Evolutionary conservation across 2,113 vertebrate genomes (phyloP).

Genomic region (Brachirus orientalis): DNA sequence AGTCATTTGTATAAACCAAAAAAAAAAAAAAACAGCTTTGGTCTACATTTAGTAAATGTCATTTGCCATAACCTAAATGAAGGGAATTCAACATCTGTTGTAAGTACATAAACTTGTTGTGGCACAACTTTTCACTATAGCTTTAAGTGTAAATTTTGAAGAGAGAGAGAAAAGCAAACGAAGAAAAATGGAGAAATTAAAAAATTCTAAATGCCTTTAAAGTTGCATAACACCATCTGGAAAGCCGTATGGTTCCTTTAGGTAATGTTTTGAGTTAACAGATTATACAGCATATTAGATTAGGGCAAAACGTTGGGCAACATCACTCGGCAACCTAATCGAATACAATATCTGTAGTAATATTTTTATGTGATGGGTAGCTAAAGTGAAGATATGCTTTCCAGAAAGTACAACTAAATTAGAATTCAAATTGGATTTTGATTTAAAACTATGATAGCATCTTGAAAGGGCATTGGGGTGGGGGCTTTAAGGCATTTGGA

Average conservation of each 20-base stretch:
- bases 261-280: not conserved
- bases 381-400: constrained; percentile 11
- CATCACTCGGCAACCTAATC: constrained; percentile 1
- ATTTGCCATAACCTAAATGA: constrained; percentile 68
- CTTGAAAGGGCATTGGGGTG: constrained; percentile 3
- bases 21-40: constrained; percentile 72
- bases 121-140: constrained; percentile 33
- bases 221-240: not conserved
- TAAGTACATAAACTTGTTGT: constrained; percentile 51
- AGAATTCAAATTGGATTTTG: constrained; percentile 27
- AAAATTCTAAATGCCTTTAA: constrained; percentile 3
- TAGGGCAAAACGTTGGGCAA: not conserved
- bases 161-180: not conserved
- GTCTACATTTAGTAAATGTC: constrained; percentile 74
- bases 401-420: constrained; percentile 7
- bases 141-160: constrained; percentile 13
- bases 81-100: constrained; percentile 62
- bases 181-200: not conserved
- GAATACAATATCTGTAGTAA: not conserved
- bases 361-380: not conserved
- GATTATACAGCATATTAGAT: not conserved
- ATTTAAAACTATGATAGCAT: constrained; percentile 10
- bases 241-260: not conserved
- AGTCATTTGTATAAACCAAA: constrained; percentile 70
- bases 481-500: too few relatives aligned